phyloP scores from a whole-genome alignment of 2,113 vertebrate species.

The Chauna torquata region DNA sequence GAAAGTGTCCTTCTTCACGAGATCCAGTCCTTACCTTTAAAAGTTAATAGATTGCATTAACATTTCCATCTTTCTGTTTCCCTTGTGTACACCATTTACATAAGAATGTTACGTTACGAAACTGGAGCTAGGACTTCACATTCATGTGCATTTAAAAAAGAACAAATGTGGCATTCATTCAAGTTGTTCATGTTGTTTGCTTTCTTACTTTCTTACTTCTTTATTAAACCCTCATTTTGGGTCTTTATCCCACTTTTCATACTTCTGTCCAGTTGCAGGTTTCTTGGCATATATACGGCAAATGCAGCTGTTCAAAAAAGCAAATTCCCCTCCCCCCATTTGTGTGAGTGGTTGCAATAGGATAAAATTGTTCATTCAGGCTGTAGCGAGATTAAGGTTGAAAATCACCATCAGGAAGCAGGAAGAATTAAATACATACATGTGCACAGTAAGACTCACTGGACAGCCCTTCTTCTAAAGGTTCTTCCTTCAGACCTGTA shows the following conservation, averaged over 20 bases:
- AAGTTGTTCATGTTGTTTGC: neutral
- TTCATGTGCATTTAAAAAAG: neutral
- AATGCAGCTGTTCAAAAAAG: neutral
- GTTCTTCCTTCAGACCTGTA: neutral
- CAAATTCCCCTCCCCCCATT: neutral
- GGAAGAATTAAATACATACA: neutral
- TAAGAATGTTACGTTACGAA: neutral
- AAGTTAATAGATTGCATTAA: neutral
- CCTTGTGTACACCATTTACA: neutral
- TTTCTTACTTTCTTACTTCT: neutral
- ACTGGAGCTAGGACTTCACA: neutral
- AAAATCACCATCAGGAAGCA: neutral
- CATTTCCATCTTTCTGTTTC: neutral
- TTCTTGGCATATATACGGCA: neutral
- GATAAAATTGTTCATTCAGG: neutral
- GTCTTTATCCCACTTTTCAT: neutral
- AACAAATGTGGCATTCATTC: constrained; percentile 5
- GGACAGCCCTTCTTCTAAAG: neutral
- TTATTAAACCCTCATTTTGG: neutral
- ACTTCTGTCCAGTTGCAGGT: neutral
- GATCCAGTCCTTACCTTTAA: neutral
- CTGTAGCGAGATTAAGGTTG: neutral
- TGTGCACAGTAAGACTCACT: neutral
- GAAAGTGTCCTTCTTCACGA: neutral
- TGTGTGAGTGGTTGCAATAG: neutral